Conservation (phyloP, 2,888 invertebrate genomes). For the Artemia sp. region DNA sequence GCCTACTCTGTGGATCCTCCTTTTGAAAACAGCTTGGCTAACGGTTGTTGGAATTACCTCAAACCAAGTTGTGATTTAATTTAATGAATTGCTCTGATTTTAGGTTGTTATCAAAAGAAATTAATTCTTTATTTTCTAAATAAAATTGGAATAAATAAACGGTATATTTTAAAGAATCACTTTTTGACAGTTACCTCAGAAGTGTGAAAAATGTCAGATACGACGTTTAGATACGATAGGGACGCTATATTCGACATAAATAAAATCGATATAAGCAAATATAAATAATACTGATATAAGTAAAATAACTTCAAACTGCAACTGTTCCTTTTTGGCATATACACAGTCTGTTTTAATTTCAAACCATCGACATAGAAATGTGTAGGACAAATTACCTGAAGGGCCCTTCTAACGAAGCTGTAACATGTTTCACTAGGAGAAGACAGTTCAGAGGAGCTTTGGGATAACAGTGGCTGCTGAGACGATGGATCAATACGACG, state of each 20-base stretch:
- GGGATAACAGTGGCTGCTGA: constrained; percentile 38
- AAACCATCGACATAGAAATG: not conserved
- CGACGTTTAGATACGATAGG: not conserved
- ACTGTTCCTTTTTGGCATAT: not conserved
- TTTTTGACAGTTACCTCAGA: too few relatives aligned
- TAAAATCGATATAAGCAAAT: too few relatives aligned
- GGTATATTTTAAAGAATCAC: too few relatives aligned
- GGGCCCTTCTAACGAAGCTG: constrained; percentile 71
- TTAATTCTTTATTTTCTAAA: too few relatives aligned
- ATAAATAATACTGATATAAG: not conserved
- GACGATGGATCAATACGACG: constrained; percentile 42
- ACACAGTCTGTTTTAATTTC: not conserved
- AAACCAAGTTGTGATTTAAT: too few relatives aligned
- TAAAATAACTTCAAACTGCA: not conserved
- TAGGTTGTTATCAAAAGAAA: too few relatives aligned
- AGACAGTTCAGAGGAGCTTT: constrained; percentile 69
- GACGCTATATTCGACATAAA: not conserved
- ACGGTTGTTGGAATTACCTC: too few relatives aligned
- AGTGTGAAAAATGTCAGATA: too few relatives aligned
- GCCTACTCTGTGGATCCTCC: too few relatives aligned
- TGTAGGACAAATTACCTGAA: constrained; percentile 39
- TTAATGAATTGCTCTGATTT: too few relatives aligned
- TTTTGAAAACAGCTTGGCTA: too few relatives aligned
- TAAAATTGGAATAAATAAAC: too few relatives aligned
- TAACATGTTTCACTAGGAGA: constrained; percentile 87